phyloP scores from a whole-genome alignment of 1,140 invertebrate species.

The Eriosoma lanigerum region DNA sequence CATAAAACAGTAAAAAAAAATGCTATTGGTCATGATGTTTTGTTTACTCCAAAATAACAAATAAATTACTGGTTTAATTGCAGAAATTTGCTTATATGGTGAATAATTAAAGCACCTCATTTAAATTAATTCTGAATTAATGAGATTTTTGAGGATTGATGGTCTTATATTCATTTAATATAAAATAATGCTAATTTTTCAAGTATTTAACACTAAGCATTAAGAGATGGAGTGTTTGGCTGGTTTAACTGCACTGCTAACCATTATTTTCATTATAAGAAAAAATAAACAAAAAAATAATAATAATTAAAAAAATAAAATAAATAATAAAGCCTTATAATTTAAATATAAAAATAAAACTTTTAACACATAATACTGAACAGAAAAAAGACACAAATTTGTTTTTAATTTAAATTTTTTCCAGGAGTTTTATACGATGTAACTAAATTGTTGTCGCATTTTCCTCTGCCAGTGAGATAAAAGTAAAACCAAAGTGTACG shows the following conservation, averaged over 20 bases:
- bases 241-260: not conserved
- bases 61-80: slow-evolving; percentile 29
- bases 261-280: not conserved
- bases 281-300: not conserved
- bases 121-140: slow-evolving; percentile 29
- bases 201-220: slow-evolving; percentile 12
- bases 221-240: not conserved
- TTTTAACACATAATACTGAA: slow-evolving; percentile 52
- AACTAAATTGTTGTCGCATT: slow-evolving; percentile 28
- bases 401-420: not conserved
- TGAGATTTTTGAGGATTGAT: slow-evolving; percentile 32
- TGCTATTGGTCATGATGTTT: slow-evolving; percentile 14
- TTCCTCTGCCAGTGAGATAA: slow-evolving; percentile 44
- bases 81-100: slow-evolving; percentile 14
- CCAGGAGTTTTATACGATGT: not conserved
- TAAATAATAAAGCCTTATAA: slow-evolving; percentile 49
- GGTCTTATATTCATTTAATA: slow-evolving; percentile 35
- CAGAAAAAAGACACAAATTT: slow-evolving; percentile 32
- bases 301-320: slow-evolving; percentile 25
- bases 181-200: slow-evolving; percentile 16
- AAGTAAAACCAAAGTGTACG: slow-evolving; percentile 50
- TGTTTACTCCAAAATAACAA: slow-evolving; percentile 6
- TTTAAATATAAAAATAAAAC: slow-evolving; percentile 52
- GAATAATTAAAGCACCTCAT: not conserved
- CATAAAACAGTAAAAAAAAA: slow-evolving; percentile 18